Conservation (phyloP, 2,113 vertebrate species). For the Nanger granti region DNA sequence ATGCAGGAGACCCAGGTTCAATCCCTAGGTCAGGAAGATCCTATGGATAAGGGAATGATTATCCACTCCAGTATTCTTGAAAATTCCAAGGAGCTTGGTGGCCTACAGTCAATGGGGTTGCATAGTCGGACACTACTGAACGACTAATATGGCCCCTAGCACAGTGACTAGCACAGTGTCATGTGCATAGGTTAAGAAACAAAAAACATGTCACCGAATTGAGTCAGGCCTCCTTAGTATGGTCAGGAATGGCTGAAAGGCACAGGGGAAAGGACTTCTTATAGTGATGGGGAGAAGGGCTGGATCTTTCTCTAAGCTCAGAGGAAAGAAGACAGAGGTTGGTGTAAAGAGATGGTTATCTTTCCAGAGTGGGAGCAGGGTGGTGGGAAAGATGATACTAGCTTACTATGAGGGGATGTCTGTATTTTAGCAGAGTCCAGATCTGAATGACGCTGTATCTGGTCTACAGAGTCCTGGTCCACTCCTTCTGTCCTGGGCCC, state of each 20-base stretch:
- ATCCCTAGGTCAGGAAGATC: neutral
- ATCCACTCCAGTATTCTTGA: neutral
- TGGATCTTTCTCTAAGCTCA: neutral
- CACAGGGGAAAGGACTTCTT: neutral
- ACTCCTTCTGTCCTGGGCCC: constrained; percentile 49
- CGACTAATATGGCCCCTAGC: neutral
- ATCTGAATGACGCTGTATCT: constrained; percentile 38
- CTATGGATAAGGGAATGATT: neutral
- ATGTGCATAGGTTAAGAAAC: neutral
- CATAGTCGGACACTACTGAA: neutral
- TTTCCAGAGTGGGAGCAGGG: neutral
- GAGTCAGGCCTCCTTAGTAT: neutral
- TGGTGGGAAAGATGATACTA: neutral
- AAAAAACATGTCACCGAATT: neutral
- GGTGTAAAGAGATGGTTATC: neutral
- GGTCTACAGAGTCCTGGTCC: constrained; percentile 29
- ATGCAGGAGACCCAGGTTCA: neutral
- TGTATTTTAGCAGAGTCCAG: constrained; percentile 59
- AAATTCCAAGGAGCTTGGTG: neutral
- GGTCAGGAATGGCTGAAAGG: neutral
- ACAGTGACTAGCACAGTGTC: neutral
- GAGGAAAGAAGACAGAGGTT: neutral
- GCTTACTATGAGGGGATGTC: neutral
- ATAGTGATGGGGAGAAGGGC: neutral
- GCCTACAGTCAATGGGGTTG: neutral